Evolutionary conservation across 2,888 invertebrate species (phyloP), one percentile per base, ranked within the genome.

Genomic region (Zonitis immaculata): DNA sequence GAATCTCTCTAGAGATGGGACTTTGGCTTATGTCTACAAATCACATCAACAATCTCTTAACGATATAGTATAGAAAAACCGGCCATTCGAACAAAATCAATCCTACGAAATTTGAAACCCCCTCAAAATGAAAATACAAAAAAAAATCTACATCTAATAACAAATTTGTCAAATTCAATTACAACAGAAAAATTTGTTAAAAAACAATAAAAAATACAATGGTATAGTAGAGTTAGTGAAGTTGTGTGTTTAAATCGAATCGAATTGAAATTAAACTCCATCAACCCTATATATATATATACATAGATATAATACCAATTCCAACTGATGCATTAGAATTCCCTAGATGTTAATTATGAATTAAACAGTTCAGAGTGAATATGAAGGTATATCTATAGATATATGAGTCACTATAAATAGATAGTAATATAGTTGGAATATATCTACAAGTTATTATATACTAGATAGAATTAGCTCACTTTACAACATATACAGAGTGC

Each of bases 11-110:
- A 60, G 56, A 45, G 49, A 54, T 62, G 62, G 59, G 60, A 58
- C 65, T 67, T 66, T 64, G 64, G 66, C 68, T 67, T 68, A 67
- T 66, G 65, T 68, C 66, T 67, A 68, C 65, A 69, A 71, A 71
- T 69, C 71, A 69, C 67, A 64, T 68, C 66, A 65, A 56, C 56
- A 56, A 56, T 52, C 44, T 32, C 52, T 32, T 25, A 35, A 44
- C 42, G 51, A 44, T 22, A 42, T n/a, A n/a, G n/a, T n/a, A n/a
- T n/a, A 20, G 12, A 27, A 18, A 25, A 45, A 30, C 28, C 45
- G 45, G 30, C 27, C 27, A 45, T 30, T 28, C 27, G 27, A 16
- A 28, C 45, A 26, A 16, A 45, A 26, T 30, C 45, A 45, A 27
- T 30, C 45, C 28, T 45, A 4, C 3, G 28, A 45, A 45, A 27